A percentile compares a stretch with the other conserved stretches of the same genome.
phyloP scores from a whole-genome alignment of 2,113 vertebrate genomes.

The Arvicanthis niloticus region DNA sequence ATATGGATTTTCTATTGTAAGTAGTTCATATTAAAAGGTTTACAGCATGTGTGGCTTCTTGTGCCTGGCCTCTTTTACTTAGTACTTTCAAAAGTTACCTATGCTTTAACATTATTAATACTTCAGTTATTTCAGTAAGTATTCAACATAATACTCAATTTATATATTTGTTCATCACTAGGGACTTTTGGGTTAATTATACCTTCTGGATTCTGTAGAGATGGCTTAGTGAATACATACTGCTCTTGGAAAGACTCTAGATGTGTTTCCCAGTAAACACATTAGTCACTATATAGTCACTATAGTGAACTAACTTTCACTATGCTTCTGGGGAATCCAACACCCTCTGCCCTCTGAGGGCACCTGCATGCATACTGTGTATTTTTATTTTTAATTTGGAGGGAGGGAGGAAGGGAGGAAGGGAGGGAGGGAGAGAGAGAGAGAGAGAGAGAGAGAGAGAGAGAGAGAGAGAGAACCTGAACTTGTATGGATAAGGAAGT shows the following conservation, averaged over 20 bases:
- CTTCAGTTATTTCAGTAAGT: not conserved
- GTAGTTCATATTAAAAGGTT: not conserved
- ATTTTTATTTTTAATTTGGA: not conserved
- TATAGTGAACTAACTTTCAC: not conserved
- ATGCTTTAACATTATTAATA: not conserved
- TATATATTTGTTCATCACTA: not conserved
- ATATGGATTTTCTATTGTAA: constrained; percentile 33
- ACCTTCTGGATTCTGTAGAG: not conserved
- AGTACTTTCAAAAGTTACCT: not conserved
- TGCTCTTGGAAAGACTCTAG: not conserved
- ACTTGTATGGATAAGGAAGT: not conserved
- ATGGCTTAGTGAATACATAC: not conserved
- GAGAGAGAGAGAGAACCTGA: not conserved
- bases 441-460: not conserved
- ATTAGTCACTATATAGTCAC: not conserved
- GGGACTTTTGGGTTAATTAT: not conserved
- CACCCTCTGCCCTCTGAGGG: not conserved
- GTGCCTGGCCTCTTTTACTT: not conserved
- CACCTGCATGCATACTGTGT: not conserved
- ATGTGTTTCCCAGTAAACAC: not conserved
- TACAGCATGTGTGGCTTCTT: not conserved
- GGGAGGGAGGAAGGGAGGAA: too few relatives aligned
- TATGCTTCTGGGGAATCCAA: too few relatives aligned
- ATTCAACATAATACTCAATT: not conserved
- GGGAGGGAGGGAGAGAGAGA: too few relatives aligned